Conservation (phyloP, 2,797 vertebrate genomes). For the Myotis myotis region DNA sequence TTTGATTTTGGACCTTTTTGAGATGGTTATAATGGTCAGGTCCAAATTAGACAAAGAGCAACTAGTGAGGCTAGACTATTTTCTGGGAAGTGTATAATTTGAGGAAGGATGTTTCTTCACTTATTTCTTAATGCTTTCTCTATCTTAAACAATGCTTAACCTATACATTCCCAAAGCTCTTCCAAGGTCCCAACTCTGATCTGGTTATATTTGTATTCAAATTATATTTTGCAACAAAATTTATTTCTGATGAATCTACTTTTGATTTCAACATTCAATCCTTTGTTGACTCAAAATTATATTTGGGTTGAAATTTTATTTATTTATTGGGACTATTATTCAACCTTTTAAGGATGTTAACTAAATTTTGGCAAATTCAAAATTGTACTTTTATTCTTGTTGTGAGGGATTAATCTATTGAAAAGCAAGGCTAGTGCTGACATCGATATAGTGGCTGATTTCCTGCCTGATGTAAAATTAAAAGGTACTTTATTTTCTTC, state of each 20-base stretch:
- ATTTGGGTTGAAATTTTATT: neutral
- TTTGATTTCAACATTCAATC: neutral
- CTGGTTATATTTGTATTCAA: neutral
- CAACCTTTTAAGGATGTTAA: neutral
- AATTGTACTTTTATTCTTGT: neutral
- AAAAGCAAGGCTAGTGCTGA: neutral
- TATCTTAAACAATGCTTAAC: neutral
- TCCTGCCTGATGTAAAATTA: neutral
- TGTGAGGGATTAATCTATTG: neutral
- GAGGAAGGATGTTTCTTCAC: neutral
- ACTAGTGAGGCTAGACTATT: neutral
- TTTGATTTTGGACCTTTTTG: neutral
- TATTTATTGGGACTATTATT: neutral
- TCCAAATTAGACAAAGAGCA: neutral
- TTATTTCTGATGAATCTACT: neutral
- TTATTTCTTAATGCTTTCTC: neutral
- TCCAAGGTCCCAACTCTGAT: neutral
- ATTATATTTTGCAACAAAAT: neutral
- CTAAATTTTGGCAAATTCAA: neutral
- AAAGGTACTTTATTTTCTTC: neutral
- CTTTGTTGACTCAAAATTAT: neutral
- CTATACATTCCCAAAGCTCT: neutral
- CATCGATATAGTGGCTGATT: neutral
- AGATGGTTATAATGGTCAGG: neutral
- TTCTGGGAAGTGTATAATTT: neutral